phyloP scores from a whole-genome alignment of 2,797 vertebrate genomes.

The Setipinna tenuifilis region DNA sequence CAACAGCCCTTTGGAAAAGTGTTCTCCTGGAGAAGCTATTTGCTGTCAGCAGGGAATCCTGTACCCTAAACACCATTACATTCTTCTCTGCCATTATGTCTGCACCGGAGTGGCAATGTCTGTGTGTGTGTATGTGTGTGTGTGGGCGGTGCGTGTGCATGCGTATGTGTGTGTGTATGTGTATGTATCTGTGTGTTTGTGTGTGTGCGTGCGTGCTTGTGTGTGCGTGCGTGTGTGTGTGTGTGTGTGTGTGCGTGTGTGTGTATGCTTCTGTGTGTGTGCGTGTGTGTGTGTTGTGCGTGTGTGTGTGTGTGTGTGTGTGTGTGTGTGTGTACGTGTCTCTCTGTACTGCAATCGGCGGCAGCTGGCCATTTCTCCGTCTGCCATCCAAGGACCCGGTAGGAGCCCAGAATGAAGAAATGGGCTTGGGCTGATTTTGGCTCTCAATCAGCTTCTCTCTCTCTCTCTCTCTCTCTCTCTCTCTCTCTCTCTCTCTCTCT shows the following conservation, averaged over 20 bases:
- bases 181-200: neutral
- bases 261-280: neutral
- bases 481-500: conserved; percentile 27
- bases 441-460: conserved; percentile 10
- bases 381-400: neutral
- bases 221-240: neutral
- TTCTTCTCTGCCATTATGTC: neutral
- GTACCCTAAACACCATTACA: neutral
- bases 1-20: too few relatives aligned
- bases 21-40: neutral
- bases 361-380: conserved; percentile 19
- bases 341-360: conserved; percentile 13
- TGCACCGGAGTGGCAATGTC: neutral
- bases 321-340: conserved; percentile 27
- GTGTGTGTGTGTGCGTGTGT: neutral
- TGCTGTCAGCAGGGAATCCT: neutral
- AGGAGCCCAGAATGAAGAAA: conserved; percentile 5
- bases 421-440: neutral
- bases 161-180: neutral
- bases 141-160: neutral
- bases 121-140: neutral
- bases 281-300: conserved; percentile 2
- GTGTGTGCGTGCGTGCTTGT: neutral
- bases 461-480: conserved; percentile 34
- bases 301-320: conserved; percentile 28